These are phyloP conservation scores for Carterocephalus palaemon DNA, from an alignment of 2,888 invertebrate species.

Conservation along the genomic window DNA sequence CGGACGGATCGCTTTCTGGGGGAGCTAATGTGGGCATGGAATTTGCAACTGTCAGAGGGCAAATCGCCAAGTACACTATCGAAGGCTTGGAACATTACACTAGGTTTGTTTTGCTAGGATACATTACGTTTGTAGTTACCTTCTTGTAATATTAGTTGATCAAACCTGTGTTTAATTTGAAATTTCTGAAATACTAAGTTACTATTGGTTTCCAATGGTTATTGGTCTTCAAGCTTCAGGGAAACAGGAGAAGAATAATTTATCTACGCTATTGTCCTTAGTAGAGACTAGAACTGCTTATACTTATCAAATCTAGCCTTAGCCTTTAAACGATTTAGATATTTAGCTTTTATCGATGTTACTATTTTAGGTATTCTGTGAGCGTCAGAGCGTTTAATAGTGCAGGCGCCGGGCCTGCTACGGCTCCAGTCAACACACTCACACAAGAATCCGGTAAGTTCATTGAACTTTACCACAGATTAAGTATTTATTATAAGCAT, in stretches of 20 bases:
- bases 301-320: too few relatives aligned
- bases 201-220: too few relatives aligned
- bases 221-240: too few relatives aligned
- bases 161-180: too few relatives aligned
- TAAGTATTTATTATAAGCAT: not conserved
- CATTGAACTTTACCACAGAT: not conserved
- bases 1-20: conserved; percentile 60
- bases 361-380: conserved; percentile 82
- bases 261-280: too few relatives aligned
- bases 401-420: conserved; percentile 89
- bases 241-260: not conserved
- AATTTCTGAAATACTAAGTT: too few relatives aligned
- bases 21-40: conserved; percentile 69
- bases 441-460: conserved; percentile 89
- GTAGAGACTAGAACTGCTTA: too few relatives aligned
- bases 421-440: conserved; percentile 85
- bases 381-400: conserved; percentile 92
- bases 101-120: conserved; percentile 52
- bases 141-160: too few relatives aligned
- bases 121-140: too few relatives aligned
- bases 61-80: conserved; percentile 84
- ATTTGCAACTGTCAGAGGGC: conserved; percentile 84
- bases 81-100: conserved; percentile 89
- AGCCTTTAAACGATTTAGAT: too few relatives aligned
- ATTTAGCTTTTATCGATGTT: too few relatives aligned